These are phyloP conservation scores for Cydia strobilella DNA, from an alignment of 1,140 invertebrate genomes.

Conservation along the genomic window DNA sequence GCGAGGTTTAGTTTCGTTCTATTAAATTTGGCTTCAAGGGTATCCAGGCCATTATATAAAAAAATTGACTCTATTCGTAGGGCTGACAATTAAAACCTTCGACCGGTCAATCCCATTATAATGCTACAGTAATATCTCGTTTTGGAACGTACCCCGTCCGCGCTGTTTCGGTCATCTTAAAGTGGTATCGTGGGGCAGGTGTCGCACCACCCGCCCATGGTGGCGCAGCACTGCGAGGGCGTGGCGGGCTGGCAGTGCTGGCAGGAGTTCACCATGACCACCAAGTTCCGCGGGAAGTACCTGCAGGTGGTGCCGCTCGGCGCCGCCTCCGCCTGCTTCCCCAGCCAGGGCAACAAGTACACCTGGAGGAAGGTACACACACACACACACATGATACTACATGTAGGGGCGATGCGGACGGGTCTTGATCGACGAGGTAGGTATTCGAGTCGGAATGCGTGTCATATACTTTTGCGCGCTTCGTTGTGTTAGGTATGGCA, in stretches of 20 bases:
- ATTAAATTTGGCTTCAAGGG: no score
- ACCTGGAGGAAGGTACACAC: slow-evolving; percentile 92
- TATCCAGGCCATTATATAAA: no score
- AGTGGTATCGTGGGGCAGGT: slow-evolving; percentile 79
- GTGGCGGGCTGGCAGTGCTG: slow-evolving; percentile 93
- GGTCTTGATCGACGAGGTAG: no score
- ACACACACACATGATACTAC: not conserved
- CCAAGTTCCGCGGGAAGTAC: slow-evolving; percentile 99
- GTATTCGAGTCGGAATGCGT: no score
- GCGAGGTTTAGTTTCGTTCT: no score
- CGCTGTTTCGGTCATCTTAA: not conserved
- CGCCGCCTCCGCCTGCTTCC: slow-evolving; percentile 90
- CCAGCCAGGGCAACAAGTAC: slow-evolving; percentile 90
- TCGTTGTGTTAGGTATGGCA: no score
- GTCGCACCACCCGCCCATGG: slow-evolving; percentile 98
- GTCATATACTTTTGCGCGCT: no score
- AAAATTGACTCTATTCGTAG: no score
- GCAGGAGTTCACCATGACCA: slow-evolving; percentile 99
- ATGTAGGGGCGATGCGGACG: no score
- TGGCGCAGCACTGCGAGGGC: slow-evolving; percentile 96
- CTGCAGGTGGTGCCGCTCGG: slow-evolving; percentile 95
- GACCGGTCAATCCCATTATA: not conserved
- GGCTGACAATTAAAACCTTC: not conserved
- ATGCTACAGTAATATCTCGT: not conserved
- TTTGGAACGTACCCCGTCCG: slow-evolving; percentile 19